These are phyloP conservation scores for Epinephelus moara DNA, from an alignment of 2,113 vertebrate species.

Conservation along the genomic window DNA sequence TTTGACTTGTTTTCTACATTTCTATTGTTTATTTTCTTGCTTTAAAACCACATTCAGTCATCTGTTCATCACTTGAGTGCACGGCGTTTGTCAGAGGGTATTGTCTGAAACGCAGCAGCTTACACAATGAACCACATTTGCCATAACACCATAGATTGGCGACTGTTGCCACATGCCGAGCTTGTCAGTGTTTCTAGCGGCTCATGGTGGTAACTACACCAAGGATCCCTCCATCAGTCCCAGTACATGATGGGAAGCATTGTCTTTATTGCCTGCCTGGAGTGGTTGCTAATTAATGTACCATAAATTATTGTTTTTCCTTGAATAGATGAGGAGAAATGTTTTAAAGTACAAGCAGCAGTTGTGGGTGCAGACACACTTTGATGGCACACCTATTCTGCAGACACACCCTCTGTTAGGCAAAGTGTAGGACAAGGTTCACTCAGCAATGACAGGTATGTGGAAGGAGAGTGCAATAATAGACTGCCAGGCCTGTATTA, in stretches of 20 bases:
- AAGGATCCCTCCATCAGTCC: not conserved
- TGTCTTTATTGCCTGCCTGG: not conserved
- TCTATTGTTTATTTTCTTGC: not conserved
- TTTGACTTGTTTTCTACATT: not conserved
- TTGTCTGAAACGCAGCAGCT: constrained; percentile 10
- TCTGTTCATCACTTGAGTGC: not conserved
- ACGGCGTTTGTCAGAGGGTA: not conserved
- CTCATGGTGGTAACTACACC: constrained; percentile 60
- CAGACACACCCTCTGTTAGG: constrained; percentile 66
- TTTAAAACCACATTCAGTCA: not conserved
- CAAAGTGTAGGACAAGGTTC: constrained; percentile 61
- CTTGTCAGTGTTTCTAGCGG: constrained; percentile 60
- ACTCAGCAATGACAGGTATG: constrained; percentile 65
- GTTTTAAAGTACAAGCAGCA: not conserved
- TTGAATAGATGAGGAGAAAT: too few relatives aligned
- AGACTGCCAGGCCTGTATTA: constrained; percentile 13
- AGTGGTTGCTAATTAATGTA: not conserved
- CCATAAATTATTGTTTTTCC: not conserved
- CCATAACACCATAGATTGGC: constrained; percentile 56
- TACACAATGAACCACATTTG: constrained; percentile 59
- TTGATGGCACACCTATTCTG: constrained; percentile 61
- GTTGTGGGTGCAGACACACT: constrained; percentile 24
- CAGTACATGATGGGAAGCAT: not conserved
- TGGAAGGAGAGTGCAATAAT: constrained; percentile 29
- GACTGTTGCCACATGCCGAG: constrained; percentile 66